Evolutionary conservation across 2,113 vertebrate species (phyloP), one percentile per base, ranked within the genome.

Genomic region (Neotragus pygmaeus): DNA sequence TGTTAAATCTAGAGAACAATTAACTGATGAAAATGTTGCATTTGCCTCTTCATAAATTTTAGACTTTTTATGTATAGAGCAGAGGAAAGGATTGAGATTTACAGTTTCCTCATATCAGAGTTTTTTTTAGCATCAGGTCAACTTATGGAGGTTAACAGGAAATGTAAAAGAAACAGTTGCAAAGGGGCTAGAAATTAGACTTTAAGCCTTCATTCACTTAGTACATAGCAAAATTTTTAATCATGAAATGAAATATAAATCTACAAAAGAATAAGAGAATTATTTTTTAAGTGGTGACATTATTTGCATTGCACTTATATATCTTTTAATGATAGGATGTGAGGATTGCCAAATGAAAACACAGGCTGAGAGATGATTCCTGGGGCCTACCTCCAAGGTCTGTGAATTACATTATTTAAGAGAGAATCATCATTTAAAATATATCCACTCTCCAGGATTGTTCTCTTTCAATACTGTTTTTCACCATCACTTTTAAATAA

Each of bases 401-500:
- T 95, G 49, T 66, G 23, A 94, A 88, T 39, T 60, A 81, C 39
- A 80, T 94, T 88, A 39, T 85, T 92, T 93, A 86, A 82, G 82
- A 93, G 73, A 95, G 49, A 96, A 91, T 88, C 77, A 85, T 88
- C 43, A 36, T 33, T 96, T 87, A 87, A 57, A 90, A 86, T 82
- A 57, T 49, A 94, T 58, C 53, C 28, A 47, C 66, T 33, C 43
- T 70, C 33, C 39, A 88, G 75, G 66, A 88, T 81, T 80, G n/a
- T 83, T 83, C 23, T 77, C 91, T 94, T 85, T 92, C 57, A 84
- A 19, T 77, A 47, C 60, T 16, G 49, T 53, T 86, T 94, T 96
- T 81, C 60, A 90, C 57, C 49, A 73, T 90, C 88, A 60, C 82
- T 75, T 95, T 78, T 57, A 96, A 96, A 83, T 96, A 85, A 96